Evolutionary conservation across 2,797 vertebrate species (phyloP), one percentile per base, ranked within the genome.

Genomic region (Myotis pilosus): DNA sequence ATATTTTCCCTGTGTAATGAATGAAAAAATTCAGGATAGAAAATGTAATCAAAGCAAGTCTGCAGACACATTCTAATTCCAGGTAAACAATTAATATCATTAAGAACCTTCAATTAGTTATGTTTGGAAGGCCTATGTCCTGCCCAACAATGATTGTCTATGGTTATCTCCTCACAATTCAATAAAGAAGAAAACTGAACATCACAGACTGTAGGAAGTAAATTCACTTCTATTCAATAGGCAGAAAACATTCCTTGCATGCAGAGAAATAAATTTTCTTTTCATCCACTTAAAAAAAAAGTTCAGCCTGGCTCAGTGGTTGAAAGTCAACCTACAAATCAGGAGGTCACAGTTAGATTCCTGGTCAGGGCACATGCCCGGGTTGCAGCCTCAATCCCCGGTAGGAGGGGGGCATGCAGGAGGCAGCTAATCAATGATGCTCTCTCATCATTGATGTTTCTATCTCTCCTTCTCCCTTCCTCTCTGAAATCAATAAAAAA

Each of bases 181-280:
- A 62, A 68, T 51, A 84, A 44, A 55, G 16, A 74, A 60, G 71
- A 71, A 88, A 79, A 11, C 60, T 78, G n/a, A 79, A 64, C 47
- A 62, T 62, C 92, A 72, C n/a, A 87, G 78, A 80, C 20, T 41
- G 12, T 13, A 94, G 23, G 71, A 78, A 90, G 38, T 62, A 76
- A 66, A 71, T 87, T 68, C 5, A 69, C 16, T 74, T 95, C 64
- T 64, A 64, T 9, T 79, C 51, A 82, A 36, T 19, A 85, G 15
- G 74, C 47, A 89, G 13, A 10, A 75, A 79, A 33, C 17, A 80
- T 79, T 79, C 16, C 15, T 68, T 79, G n/a, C 47, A 33, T 41
- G 8, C 6, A 84, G n/a, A 92, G 64, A 89, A 94, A 71, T 11
- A 60, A 92, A 60, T 72, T 75, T 41, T 94, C 41, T 66, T 62